These are phyloP conservation scores for Parapsyche elsis DNA, from an alignment of 1,140 invertebrate genomes.

Conservation along the genomic window DNA sequence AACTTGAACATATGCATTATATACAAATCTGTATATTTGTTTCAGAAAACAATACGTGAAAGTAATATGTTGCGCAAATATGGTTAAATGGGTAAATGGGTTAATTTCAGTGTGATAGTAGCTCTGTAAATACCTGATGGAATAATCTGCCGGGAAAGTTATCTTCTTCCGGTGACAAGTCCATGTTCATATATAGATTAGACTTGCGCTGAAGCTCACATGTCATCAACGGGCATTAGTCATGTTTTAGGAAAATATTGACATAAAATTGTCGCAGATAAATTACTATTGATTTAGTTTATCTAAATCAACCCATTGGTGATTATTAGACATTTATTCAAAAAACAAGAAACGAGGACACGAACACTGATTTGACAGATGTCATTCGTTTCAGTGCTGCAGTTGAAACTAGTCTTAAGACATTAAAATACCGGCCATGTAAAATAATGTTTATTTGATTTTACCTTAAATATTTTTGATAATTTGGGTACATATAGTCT, in stretches of 20 bases:
- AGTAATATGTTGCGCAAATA: too few species aligned
- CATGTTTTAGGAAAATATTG: background rate
- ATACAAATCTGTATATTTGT: too few species aligned
- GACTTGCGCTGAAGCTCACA: background rate
- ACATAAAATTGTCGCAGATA: background rate
- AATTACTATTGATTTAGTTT: background rate
- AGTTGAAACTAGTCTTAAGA: background rate
- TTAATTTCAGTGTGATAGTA: too few species aligned
- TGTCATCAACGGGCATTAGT: background rate
- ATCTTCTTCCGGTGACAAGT: constrained; percentile 79
- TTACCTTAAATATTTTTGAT: too few species aligned
- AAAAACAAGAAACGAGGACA: background rate
- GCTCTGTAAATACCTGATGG: constrained; percentile 72
- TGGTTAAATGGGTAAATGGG: too few species aligned
- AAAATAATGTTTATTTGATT: too few species aligned
- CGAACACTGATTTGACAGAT: background rate
- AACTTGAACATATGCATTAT: too few species aligned
- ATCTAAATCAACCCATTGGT: background rate
- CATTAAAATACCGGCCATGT: too few species aligned
- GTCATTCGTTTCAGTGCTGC: background rate
- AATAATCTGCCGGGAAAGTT: constrained; percentile 82
- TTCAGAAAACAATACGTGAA: too few species aligned
- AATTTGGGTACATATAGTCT: too few species aligned
- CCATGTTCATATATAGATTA: constrained; percentile 60
- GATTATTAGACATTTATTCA: background rate